Conservation (phyloP, 2,113 vertebrate genomes). For the Myotis brandtii region DNA sequence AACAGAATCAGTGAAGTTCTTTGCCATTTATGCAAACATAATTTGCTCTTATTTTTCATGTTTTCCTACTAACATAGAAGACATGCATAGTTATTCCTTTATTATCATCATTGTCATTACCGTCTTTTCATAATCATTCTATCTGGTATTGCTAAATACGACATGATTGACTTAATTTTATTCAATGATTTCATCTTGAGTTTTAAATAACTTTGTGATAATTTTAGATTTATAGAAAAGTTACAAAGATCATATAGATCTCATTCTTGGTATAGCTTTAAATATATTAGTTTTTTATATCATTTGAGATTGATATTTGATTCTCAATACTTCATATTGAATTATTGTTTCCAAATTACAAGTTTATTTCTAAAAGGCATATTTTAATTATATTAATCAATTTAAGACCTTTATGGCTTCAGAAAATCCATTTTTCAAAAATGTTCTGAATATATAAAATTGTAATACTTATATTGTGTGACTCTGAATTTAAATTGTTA, state of each 20-base stretch:
- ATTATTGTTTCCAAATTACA: not conserved
- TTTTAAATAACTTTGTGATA: slow-evolving; percentile 12
- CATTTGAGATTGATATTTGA: not conserved
- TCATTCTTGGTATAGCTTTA: not conserved
- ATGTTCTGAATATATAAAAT: not conserved
- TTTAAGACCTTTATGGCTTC: slow-evolving; percentile 14
- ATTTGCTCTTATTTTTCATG: not conserved
- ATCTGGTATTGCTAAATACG: not conserved
- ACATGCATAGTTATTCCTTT: not conserved
- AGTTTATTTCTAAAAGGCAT: not conserved
- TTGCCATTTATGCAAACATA: not conserved
- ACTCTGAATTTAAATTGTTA: not conserved
- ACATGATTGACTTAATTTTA: not conserved
- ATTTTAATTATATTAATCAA: not conserved
- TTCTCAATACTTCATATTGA: not conserved
- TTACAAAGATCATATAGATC: not conserved
- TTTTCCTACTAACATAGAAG: not conserved
- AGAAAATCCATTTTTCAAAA: not conserved
- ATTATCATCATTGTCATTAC: not conserved
- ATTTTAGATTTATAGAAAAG: not conserved
- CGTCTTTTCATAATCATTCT: not conserved
- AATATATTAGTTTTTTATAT: not conserved
- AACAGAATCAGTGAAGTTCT: not conserved
- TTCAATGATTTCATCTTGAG: not conserved
- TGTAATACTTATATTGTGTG: not conserved